Conservation (phyloP, 2,113 vertebrate genomes). For the Anoura caudifer region DNA sequence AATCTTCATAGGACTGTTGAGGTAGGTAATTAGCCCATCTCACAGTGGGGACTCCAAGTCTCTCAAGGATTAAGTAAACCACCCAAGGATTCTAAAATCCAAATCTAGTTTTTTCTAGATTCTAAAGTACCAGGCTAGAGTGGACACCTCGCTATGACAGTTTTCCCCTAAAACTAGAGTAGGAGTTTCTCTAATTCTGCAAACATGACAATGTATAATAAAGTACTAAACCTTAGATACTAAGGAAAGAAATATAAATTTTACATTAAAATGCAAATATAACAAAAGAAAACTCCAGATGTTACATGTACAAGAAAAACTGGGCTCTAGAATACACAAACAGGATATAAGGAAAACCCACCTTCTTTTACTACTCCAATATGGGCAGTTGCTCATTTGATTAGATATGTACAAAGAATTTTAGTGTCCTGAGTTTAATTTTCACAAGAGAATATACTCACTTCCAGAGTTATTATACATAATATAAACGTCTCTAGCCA, state of each 20-base stretch:
- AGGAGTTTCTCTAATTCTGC: not conserved
- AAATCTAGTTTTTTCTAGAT: not conserved
- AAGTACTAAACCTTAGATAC: not conserved
- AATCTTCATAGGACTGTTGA: not conserved
- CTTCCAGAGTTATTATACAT: not conserved
- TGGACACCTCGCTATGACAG: not conserved
- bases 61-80: not conserved
- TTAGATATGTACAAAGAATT: not conserved
- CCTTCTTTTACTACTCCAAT: not conserved
- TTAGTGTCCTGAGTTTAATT: not conserved
- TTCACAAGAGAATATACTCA: conserved; percentile 26
- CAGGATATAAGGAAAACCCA: not conserved
- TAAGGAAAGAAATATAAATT: not conserved
- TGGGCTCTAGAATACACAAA: not conserved
- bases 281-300: not conserved
- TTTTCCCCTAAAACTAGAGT: not conserved
- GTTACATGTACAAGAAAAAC: not conserved
- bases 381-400: not conserved
- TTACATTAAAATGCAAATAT: conserved; percentile 2
- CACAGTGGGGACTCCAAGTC: not conserved
- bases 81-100: not conserved
- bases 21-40: not conserved
- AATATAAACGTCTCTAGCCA: conserved; percentile 1
- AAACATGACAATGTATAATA: not conserved
- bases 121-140: not conserved